phyloP scores from a whole-genome alignment of 1,140 invertebrate genomes.

The Pseudachorutes palmiensis region DNA sequence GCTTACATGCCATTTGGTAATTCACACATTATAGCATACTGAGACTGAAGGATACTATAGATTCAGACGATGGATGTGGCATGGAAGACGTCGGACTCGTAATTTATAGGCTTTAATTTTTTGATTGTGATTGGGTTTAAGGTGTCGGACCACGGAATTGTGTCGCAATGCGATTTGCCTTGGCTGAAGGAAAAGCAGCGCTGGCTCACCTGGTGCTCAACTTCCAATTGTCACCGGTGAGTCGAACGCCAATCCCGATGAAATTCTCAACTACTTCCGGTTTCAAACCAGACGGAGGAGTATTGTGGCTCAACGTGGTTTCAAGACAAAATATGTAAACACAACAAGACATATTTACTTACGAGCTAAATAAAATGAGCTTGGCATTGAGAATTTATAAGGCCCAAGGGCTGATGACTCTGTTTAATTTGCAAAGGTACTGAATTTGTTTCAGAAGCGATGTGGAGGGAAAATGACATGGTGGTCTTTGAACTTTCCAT shows the following conservation, averaged over 20 bases:
- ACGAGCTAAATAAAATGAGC: too few relatives aligned
- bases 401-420: too few relatives aligned
- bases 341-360: too few relatives aligned
- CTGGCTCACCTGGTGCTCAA: constrained; percentile 13
- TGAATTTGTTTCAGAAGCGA: neutral
- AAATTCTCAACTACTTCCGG: neutral
- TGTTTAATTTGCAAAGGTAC: too few relatives aligned
- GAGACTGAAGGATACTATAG: neutral
- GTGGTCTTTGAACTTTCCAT: neutral
- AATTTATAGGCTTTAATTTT: too few relatives aligned
- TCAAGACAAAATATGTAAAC: too few relatives aligned
- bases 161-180: constrained; percentile 26
- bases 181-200: constrained; percentile 21
- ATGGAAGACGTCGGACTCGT: too few relatives aligned
- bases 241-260: constrained; percentile 19
- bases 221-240: constrained; percentile 12
- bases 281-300: neutral
- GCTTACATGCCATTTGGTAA: constrained; percentile 17
- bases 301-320: too few relatives aligned
- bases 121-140: neutral
- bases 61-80: too few relatives aligned
- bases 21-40: neutral
- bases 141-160: constrained; percentile 24
- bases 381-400: too few relatives aligned
- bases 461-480: neutral